phyloP scores from a whole-genome alignment of 1,140 invertebrate genomes.

The Hypothenemus hampei region DNA sequence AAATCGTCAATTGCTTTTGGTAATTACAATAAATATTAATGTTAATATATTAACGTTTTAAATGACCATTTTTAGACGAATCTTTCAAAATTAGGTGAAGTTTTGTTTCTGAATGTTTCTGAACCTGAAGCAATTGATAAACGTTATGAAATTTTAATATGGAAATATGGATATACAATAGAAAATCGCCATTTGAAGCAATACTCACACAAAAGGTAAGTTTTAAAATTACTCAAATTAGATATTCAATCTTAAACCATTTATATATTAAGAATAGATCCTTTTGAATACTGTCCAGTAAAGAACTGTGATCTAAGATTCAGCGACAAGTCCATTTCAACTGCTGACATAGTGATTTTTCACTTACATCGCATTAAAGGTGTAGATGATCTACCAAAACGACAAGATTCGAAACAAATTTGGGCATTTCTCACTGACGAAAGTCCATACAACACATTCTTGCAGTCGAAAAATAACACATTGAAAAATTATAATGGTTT shows the following conservation, averaged over 20 bases:
- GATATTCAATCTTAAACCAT: neutral
- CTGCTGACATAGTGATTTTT: conserved; percentile 54
- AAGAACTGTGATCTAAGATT: conserved; percentile 53
- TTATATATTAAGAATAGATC: conserved; percentile 42
- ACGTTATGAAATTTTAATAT: conserved; percentile 41
- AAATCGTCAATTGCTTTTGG: too few species aligned
- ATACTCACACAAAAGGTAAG: conserved; percentile 31
- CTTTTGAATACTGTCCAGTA: conserved; percentile 54
- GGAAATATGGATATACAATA: conserved; percentile 43
- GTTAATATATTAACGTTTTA: too few species aligned
- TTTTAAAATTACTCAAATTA: neutral
- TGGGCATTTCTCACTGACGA: conserved; percentile 62
- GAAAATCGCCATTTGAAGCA: conserved; percentile 41
- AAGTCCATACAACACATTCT: conserved; percentile 53
- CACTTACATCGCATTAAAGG: conserved; percentile 51
- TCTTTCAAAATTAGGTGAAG: conserved; percentile 39
- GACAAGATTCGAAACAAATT: conserved; percentile 46
- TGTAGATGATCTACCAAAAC: conserved; percentile 41
- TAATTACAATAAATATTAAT: too few species aligned
- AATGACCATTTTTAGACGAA: conserved; percentile 26
- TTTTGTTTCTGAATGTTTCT: conserved; percentile 37
- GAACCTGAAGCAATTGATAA: conserved; percentile 20
- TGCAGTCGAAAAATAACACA: conserved; percentile 38
- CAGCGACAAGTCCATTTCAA: conserved; percentile 41
- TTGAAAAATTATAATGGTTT: conserved; percentile 51